Conservation (phyloP, 2,113 vertebrate genomes). For the Trichechus manatus region DNA sequence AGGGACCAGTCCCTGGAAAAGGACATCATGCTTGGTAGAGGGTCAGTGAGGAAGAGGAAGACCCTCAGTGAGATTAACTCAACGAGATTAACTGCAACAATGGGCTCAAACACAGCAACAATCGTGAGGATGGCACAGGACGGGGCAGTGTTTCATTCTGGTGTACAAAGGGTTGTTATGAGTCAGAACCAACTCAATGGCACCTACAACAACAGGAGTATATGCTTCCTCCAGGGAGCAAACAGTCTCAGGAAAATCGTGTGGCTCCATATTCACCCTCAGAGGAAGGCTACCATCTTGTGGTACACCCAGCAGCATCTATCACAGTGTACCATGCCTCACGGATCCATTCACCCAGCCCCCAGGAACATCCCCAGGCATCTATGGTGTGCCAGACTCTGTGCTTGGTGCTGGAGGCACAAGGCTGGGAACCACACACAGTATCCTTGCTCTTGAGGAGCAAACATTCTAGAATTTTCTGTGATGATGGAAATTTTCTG, state of each 20-base stretch:
- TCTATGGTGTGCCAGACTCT: neutral
- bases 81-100: no score
- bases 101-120: no score
- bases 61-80: no score
- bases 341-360: rapidly evolving
- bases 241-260: neutral
- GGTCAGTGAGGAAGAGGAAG: no score
- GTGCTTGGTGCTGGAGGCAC: no score
- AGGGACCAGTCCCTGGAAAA: no score
- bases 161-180: neutral
- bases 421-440: no score
- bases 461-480: neutral
- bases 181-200: neutral
- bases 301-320: neutral
- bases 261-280: neutral
- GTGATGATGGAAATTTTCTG: no score
- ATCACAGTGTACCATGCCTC: rapidly evolving
- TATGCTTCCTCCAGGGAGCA: neutral
- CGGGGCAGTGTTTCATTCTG: no score
- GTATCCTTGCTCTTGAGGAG: neutral
- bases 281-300: rapidly evolving
- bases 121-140: no score
- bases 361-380: rapidly evolving
- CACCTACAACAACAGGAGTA: neutral
- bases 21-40: no score